Evolutionary conservation across 2,888 invertebrate genomes (phyloP).

Genomic region (Campopleginae sp.): DNA sequence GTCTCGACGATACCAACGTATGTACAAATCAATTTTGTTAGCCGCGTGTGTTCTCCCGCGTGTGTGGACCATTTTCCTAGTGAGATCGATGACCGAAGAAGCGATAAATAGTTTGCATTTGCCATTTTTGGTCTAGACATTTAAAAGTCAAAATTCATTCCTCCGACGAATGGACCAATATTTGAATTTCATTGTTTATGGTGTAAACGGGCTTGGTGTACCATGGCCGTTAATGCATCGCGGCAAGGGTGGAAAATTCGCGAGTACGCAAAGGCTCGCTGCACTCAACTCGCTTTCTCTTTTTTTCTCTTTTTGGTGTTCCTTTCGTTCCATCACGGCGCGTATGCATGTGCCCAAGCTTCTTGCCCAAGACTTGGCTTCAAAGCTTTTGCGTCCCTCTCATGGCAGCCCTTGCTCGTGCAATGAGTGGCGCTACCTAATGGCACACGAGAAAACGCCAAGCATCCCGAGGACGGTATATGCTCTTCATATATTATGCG

Average conservation of each 20-base stretch:
- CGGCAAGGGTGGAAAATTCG: conserved; percentile 39
- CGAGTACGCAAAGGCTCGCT: conserved; percentile 41
- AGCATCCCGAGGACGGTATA: conserved; percentile 22
- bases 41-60: not conserved
- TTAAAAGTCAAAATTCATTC: not conserved
- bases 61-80: not conserved
- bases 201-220: conserved; percentile 12
- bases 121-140: too few species aligned
- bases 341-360: conserved; percentile 6
- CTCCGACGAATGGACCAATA: not conserved
- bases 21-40: not conserved
- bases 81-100: not conserved
- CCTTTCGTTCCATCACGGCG: not conserved
- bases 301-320: not conserved
- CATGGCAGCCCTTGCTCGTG: conserved; percentile 35
- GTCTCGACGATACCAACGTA: conserved; percentile 34
- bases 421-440: conserved; percentile 66
- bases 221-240: not conserved
- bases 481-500: conserved; percentile 1
- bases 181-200: not conserved
- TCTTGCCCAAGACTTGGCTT: conserved; percentile 53
- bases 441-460: conserved; percentile 67
- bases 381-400: conserved; percentile 55
- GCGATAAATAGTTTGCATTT: not conserved
- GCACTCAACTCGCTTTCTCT: conserved; percentile 44